These are phyloP conservation scores for Leptopilina myrica DNA, from an alignment of 2,888 invertebrate genomes.

Conservation along the genomic window DNA sequence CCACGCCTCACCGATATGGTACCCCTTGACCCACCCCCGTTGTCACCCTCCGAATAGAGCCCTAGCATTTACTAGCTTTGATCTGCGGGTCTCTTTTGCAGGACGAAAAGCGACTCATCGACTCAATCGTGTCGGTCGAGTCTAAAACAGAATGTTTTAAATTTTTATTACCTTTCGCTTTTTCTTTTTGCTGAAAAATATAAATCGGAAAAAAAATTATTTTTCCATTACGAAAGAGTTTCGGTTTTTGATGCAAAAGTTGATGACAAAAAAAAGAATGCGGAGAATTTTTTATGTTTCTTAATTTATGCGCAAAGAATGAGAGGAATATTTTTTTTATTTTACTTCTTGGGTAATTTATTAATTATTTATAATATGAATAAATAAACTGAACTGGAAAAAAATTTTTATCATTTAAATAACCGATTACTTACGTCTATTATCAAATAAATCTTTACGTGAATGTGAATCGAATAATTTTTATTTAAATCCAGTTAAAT, in stretches of 20 bases:
- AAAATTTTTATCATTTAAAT: too few relatives aligned
- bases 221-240: neutral
- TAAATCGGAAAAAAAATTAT: too few relatives aligned
- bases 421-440: too few relatives aligned
- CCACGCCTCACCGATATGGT: constrained; percentile 76
- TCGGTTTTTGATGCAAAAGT: neutral
- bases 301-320: neutral
- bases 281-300: too few relatives aligned
- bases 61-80: constrained; percentile 67
- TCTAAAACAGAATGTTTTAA: neutral
- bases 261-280: too few relatives aligned
- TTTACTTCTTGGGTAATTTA: too few relatives aligned
- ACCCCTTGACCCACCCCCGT: constrained; percentile 56
- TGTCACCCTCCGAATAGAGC: constrained; percentile 57
- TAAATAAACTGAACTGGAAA: too few relatives aligned
- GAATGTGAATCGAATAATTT: too few relatives aligned
- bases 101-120: constrained; percentile 40
- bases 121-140: constrained; percentile 16
- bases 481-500: too few relatives aligned
- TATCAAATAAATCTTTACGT: too few relatives aligned
- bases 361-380: too few relatives aligned
- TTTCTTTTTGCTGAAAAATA: neutral
- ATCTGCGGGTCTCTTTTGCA: constrained; percentile 56
- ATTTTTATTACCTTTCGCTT: constrained; percentile 20
- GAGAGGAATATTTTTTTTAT: too few relatives aligned